Percentiles rank a stretch among this genome's conserved stretches.
Evolutionary conservation across 2,797 vertebrate species (phyloP).

Genomic region (Microctenopoma stevenorrisi): DNA sequence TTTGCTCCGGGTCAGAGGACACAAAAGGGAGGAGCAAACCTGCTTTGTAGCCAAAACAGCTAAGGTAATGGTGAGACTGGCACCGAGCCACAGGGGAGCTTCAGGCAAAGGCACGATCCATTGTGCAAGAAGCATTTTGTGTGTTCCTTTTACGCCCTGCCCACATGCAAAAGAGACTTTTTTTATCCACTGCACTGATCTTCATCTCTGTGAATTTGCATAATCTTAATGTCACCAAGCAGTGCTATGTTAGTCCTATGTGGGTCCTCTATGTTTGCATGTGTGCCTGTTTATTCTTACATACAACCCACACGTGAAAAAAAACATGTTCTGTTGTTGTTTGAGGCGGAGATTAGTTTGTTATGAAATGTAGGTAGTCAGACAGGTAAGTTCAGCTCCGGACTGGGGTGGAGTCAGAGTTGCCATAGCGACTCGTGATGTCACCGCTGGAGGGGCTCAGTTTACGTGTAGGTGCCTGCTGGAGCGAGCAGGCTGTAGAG

Average conservation of each 20-base stretch:
- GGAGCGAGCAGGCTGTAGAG: slow-evolving; percentile 49
- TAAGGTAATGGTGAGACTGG: slow-evolving; percentile 72
- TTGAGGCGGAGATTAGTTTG: slow-evolving; percentile 14
- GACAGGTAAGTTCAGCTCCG: slow-evolving; percentile 79
- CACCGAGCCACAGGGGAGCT: slow-evolving; percentile 63
- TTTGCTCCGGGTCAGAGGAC: slow-evolving; percentile 65
- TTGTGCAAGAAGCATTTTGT: slow-evolving; percentile 57
- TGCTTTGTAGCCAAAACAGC: slow-evolving; percentile 78
- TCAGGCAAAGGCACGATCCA: slow-evolving; percentile 33
- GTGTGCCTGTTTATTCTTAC: neutral
- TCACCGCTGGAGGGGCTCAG: slow-evolving; percentile 77
- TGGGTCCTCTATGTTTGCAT: neutral
- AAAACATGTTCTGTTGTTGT: neutral
- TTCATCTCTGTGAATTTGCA: slow-evolving; percentile 47
- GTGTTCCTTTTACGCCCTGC: slow-evolving; percentile 38
- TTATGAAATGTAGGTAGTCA: slow-evolving; percentile 55
- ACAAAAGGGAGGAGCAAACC: slow-evolving; percentile 60
- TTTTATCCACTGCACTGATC: slow-evolving; percentile 21
- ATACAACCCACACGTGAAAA: neutral
- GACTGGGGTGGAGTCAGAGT: slow-evolving; percentile 78
- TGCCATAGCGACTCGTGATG: slow-evolving; percentile 81
- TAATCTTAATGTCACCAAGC: slow-evolving; percentile 9
- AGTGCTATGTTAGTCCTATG: neutral
- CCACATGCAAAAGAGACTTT: slow-evolving; percentile 52
- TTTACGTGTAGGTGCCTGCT: slow-evolving; percentile 79